These are phyloP conservation scores for Uropetala carovei DNA, from an alignment of 2,888 invertebrate species.

Conservation along the genomic window DNA sequence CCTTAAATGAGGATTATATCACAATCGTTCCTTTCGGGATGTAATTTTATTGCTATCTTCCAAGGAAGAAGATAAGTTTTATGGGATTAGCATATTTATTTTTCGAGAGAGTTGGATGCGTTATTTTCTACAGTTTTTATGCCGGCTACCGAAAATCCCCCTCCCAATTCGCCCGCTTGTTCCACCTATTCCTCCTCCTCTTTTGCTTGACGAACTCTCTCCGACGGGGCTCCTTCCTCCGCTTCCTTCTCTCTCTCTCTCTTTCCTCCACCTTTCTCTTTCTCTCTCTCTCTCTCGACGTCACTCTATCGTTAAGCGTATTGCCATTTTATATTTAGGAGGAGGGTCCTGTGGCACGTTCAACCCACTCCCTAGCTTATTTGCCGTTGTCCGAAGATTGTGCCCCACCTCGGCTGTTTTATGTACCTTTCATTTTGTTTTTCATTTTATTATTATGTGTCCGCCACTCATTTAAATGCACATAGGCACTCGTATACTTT, in stretches of 20 bases:
- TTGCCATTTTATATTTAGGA: constrained; percentile 60
- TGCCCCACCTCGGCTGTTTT: constrained; percentile 62
- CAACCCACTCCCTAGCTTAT: constrained; percentile 55
- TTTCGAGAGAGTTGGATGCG: background rate
- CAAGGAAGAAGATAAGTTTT: background rate
- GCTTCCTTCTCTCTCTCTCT: background rate
- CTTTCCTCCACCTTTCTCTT: background rate
- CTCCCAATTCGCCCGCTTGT: background rate
- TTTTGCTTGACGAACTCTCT: background rate
- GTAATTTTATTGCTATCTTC: background rate
- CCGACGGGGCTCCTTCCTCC: no score
- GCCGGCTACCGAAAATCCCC: background rate
- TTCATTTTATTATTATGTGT: constrained; percentile 60
- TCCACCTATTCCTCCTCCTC: background rate
- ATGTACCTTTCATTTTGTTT: constrained; percentile 64
- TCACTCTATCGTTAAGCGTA: constrained; percentile 54
- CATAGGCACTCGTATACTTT: constrained; percentile 55
- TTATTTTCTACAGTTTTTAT: background rate
- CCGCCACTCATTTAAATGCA: constrained; percentile 62
- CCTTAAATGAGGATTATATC: background rate
- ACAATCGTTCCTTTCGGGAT: background rate
- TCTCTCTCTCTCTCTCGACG: background rate
- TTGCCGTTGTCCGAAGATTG: constrained; percentile 59
- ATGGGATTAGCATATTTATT: constrained; percentile 28
- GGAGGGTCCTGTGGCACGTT: constrained; percentile 56